These are phyloP conservation scores for Saccostrea cuccullata DNA, from an alignment of 1,140 invertebrate species.

Conservation along the genomic window DNA sequence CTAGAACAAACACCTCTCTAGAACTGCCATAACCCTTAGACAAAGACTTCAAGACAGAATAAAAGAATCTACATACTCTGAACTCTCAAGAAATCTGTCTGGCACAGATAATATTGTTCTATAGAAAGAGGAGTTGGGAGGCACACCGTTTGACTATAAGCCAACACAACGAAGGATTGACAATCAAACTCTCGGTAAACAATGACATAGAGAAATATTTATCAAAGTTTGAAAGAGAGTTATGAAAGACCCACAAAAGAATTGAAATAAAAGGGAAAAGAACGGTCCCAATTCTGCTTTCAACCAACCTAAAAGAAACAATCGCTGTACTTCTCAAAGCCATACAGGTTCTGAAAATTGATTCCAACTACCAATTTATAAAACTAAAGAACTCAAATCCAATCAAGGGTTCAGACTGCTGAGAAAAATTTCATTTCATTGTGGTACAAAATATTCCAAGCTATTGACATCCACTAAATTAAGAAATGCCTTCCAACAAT, in stretches of 20 bases:
- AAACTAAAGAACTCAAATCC: not conserved
- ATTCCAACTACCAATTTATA: not conserved
- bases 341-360: not conserved
- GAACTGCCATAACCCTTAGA: not conserved
- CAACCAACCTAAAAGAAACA: not conserved
- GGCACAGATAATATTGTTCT: conserved; percentile 17
- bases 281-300: not conserved
- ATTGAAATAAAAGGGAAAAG: conserved; percentile 11
- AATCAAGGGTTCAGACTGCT: not conserved
- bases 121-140: conserved; percentile 24
- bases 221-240: conserved; percentile 13
- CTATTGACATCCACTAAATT: conserved; percentile 68
- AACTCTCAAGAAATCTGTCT: not conserved
- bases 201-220: not conserved
- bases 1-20: not conserved
- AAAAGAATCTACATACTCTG: not conserved
- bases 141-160: not conserved
- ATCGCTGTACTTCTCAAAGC: not conserved
- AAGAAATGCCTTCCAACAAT: conserved; percentile 49
- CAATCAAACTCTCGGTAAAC: not conserved
- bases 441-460: conserved; percentile 2
- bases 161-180: not conserved
- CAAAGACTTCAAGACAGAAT: not conserved
- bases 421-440: not conserved
- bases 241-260: conserved; percentile 9